These are phyloP conservation scores for Panthera uncia DNA, from an alignment of 2,113 vertebrate species.

Conservation along the genomic window DNA sequence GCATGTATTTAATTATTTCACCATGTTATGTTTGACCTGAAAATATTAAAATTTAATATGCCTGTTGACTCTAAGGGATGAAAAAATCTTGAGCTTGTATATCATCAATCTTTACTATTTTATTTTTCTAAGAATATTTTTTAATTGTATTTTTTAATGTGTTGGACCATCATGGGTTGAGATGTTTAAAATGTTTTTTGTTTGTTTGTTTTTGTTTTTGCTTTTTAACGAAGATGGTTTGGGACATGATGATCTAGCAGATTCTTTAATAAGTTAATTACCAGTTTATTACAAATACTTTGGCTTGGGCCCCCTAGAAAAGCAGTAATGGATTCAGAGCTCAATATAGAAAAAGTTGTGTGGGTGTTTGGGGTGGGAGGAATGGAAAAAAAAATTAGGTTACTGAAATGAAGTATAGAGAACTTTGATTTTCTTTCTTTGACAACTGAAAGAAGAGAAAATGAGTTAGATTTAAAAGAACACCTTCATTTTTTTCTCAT, in stretches of 20 bases:
- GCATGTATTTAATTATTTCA: neutral
- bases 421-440: neutral
- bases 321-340: neutral
- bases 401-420: neutral
- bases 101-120: neutral
- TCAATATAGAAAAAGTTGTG: neutral
- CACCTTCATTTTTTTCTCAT: slow-evolving; percentile 36
- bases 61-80: neutral
- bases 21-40: neutral
- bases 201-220: too few species aligned
- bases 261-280: neutral
- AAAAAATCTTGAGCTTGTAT: neutral
- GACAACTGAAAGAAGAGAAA: neutral
- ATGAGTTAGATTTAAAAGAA: neutral
- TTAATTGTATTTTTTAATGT: neutral
- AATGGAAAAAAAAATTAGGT: neutral
- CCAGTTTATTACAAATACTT: neutral
- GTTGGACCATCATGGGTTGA: neutral
- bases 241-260: neutral
- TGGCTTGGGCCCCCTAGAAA: neutral
- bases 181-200: neutral
- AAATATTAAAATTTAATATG: neutral
- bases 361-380: accelerated
- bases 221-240: neutral
- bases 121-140: neutral